Evolutionary conservation across 2,888 invertebrate genomes (phyloP).

Genomic region (Salpingus planirostris): DNA sequence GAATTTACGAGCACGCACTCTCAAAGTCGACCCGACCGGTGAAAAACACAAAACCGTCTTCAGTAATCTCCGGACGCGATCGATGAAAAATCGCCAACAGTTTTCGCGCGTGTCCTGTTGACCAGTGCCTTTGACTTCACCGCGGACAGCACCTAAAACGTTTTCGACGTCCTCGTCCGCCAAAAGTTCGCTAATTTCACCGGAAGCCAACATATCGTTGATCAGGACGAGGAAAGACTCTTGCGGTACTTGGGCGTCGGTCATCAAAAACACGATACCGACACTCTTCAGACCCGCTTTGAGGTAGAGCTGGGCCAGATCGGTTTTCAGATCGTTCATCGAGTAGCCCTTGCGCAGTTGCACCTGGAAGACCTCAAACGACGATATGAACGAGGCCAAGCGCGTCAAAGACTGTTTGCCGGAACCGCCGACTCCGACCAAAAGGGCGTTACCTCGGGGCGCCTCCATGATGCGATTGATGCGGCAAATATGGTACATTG

Average conservation of each 20-base stretch:
- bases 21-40: conserved; percentile 82
- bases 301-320: conserved; percentile 66
- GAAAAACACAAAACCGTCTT: conserved; percentile 86
- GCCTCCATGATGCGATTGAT: conserved; percentile 89
- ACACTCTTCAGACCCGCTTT: conserved; percentile 82
- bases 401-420: conserved; percentile 89
- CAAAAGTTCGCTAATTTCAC: conserved; percentile 85
- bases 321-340: conserved; percentile 68
- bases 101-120: conserved; percentile 81
- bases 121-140: conserved; percentile 74
- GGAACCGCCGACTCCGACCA: conserved; percentile 91
- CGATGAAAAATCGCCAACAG: conserved; percentile 93
- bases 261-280: conserved; percentile 77
- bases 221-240: conserved; percentile 86
- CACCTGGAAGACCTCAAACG: conserved; percentile 87
- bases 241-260: conserved; percentile 87
- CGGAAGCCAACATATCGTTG: conserved; percentile 88
- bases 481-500: conserved; percentile 86
- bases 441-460: conserved; percentile 82
- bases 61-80: conserved; percentile 69
- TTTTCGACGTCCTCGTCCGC: conserved; percentile 87
- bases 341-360: conserved; percentile 85
- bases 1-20: conserved; percentile 83
- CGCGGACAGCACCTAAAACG: conserved; percentile 65
- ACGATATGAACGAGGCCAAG: conserved; percentile 81